Conservation (phyloP, 1,140 invertebrate species). For the Caenorhabditis inopinata region DNA sequence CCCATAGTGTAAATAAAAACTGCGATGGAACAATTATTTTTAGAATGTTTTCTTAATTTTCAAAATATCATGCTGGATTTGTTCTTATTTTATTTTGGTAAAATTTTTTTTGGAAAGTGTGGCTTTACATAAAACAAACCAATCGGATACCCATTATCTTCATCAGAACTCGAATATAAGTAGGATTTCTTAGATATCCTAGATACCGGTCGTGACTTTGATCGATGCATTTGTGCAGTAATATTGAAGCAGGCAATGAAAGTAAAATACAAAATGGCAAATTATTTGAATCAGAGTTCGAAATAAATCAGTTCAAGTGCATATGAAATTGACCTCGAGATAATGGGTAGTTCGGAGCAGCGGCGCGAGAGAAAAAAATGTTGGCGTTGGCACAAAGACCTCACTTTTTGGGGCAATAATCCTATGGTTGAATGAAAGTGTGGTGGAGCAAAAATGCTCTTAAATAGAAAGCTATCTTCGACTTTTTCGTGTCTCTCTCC, state of each 20-base stretch:
- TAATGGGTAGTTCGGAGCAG: conserved; percentile 3
- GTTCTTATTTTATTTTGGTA: neutral
- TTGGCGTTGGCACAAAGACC: neutral
- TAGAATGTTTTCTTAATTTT: neutral
- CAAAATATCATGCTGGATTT: neutral
- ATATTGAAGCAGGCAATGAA: neutral
- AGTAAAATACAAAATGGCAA: neutral
- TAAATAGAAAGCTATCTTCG: conserved; percentile 34
- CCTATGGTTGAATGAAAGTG: conserved; percentile 26
- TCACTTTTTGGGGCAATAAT: conserved; percentile 30
- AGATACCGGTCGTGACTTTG: conserved; percentile 33
- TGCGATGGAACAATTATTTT: neutral
- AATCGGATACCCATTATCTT: neutral
- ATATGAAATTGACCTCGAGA: conserved; percentile 9
- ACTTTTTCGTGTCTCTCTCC: conserved; percentile 15
- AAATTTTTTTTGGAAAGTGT: neutral
- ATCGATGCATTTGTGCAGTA: conserved; percentile 16
- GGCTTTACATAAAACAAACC: too few relatives aligned
- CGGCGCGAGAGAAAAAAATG: conserved; percentile 10
- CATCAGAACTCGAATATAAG: neutral
- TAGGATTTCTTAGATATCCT: conserved; percentile 15
- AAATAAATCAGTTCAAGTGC: conserved; percentile 9
- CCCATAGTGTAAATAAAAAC: neutral
- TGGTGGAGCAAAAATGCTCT: conserved; percentile 33
- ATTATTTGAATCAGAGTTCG: neutral